Base-by-base conservation (phyloP, 2,797 vertebrate species). In the Onychomys torridus region DNA sequence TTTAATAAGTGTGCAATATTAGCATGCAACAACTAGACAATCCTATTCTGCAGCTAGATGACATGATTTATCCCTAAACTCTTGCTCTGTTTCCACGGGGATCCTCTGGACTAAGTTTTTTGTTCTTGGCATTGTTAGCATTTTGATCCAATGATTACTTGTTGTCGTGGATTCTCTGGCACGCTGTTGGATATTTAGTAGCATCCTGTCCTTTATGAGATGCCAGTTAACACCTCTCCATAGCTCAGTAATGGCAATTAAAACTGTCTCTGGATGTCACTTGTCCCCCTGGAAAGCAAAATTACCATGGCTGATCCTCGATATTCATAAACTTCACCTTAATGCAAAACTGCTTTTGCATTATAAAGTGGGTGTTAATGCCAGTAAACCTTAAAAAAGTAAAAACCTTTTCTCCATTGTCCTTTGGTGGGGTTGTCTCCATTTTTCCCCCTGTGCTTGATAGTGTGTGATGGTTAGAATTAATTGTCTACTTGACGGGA, bases 181-280 rank as follows among this genome's bases (percentile, higher is more conserved):
- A 14, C 0, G 0, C 46, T 49, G 13, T 46, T 34, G 1, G 25
- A 2, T 57, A 23, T 73, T 55, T 14, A 61, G 29, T 32, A 16
- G 8, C 34, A 12, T 43, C 21, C 21, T n/a, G 11, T 52, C 55
- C 46, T 43, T 71, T 29, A 14, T n/a, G 12, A 11, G 86, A 29
- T 49, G 34, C 46, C 13, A 46, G 6, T 32, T 23, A 85, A 40
- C 81, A 12, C 3, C 57, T 27, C 37, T 9, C 16, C 2, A 17
- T 6, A 5, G 13, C 19, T 6, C 9, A 32, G 9, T 34, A 82
- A 49, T 52, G 37, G 81, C 63, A 91, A 37, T 10, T 32, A 63
- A 40, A 88, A 46, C 65, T 73, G 23, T 52, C 88, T 83, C 52
- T 32, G 57, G 49, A 61, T 55, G 12, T 88, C 91, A 76, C 0